Percentiles rank a stretch among this genome's conserved stretches.
Evolutionary conservation across 2,797 vertebrate species (phyloP).

Genomic region (Silurus lanzhouensis): DNA sequence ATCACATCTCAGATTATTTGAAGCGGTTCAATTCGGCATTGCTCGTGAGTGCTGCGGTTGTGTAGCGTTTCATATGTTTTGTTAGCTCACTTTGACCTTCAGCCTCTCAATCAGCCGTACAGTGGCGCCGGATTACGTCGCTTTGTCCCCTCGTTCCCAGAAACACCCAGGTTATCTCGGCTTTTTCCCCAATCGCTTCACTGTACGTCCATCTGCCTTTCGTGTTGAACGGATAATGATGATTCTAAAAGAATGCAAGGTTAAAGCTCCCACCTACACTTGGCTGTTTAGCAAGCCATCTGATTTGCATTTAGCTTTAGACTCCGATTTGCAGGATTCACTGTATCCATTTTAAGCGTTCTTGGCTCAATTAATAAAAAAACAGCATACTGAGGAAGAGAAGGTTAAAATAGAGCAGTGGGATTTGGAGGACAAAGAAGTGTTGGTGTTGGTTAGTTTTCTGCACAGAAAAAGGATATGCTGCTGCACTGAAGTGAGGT

Average conservation of each 20-base stretch:
- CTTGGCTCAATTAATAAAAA: constrained; percentile 34
- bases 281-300: constrained; percentile 9
- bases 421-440: constrained; percentile 56
- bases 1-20: background rate
- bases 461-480: constrained; percentile 71
- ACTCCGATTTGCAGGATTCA: background rate
- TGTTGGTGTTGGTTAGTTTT: constrained; percentile 69
- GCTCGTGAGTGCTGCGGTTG: background rate
- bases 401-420: constrained; percentile 51
- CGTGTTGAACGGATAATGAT: background rate
- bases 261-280: constrained; percentile 18
- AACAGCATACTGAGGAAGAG: constrained; percentile 27
- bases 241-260: constrained; percentile 7
- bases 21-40: background rate
- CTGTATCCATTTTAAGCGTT: constrained; percentile 26
- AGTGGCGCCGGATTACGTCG: constrained; percentile 6
- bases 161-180: background rate
- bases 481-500: constrained; percentile 66
- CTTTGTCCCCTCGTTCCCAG: background rate
- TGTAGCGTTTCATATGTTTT: constrained; percentile 12
- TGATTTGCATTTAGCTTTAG: constrained; percentile 30
- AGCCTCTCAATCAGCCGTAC: constrained; percentile 3
- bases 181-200: background rate
- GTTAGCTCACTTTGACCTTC: constrained; percentile 40
- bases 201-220: background rate